phyloP scores from a whole-genome alignment of 2,797 vertebrate species.

The Tragopan temminckii region DNA sequence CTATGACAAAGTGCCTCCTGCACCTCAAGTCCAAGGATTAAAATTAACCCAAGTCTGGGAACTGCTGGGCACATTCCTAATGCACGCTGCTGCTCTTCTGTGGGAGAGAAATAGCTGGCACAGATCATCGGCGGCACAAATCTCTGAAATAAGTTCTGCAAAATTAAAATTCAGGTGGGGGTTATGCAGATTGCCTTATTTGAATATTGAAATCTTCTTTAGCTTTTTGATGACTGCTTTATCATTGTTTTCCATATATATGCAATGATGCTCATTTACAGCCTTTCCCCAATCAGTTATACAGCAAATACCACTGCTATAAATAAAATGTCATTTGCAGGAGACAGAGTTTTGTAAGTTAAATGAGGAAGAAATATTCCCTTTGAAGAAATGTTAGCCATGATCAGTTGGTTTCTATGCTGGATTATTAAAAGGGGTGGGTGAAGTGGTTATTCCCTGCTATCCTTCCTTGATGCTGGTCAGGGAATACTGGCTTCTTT shows the following conservation, averaged over 20 bases:
- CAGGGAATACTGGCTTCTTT: neutral
- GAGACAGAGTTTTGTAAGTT: conserved; percentile 65
- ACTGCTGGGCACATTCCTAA: neutral
- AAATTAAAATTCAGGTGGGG: conserved; percentile 71
- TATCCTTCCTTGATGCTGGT: neutral
- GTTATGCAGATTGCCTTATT: conserved; percentile 66
- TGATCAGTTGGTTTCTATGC: conserved; percentile 30
- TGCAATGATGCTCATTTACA: conserved; percentile 68
- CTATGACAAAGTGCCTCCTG: neutral
- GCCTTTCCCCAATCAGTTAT: conserved; percentile 72
- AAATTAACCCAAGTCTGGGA: neutral
- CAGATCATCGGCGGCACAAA: neutral
- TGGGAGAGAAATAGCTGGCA: neutral
- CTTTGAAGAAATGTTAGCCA: neutral
- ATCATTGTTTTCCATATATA: conserved; percentile 70
- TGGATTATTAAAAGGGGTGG: neutral
- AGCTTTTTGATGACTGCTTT: conserved; percentile 77
- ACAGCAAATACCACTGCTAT: conserved; percentile 73
- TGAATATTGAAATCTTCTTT: conserved; percentile 76
- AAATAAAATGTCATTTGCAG: conserved; percentile 76
- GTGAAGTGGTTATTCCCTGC: neutral
- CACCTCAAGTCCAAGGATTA: neutral
- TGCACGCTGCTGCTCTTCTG: neutral
- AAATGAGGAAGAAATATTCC: conserved; percentile 61
- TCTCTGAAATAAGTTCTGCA: conserved; percentile 44